phyloP scores from a whole-genome alignment of 1,140 invertebrate genomes.

The Melipona quadrifasciata region DNA sequence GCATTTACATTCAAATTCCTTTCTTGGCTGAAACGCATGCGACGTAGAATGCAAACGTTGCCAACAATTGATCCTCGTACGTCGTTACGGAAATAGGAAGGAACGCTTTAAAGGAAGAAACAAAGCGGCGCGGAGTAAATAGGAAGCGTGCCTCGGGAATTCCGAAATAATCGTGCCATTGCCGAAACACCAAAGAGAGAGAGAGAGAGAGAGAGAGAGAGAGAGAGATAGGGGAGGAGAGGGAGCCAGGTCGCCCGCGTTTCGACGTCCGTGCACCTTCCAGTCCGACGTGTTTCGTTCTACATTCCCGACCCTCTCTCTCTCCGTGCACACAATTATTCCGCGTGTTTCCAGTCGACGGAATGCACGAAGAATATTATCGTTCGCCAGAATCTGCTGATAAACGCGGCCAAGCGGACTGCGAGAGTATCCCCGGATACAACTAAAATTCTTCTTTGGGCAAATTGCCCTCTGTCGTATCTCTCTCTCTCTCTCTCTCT shows the following conservation, averaged over 20 bases:
- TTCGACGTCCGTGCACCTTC: conserved; percentile 2
- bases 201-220: neutral
- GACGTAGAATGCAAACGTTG: conserved; percentile 52
- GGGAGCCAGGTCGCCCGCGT: neutral
- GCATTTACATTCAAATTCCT: conserved; percentile 70
- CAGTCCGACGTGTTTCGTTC: conserved; percentile 4
- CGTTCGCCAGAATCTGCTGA: conserved; percentile 29
- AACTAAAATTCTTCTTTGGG: neutral
- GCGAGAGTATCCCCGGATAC: neutral
- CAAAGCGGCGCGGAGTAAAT: conserved; percentile 47
- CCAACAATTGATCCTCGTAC: conserved; percentile 61
- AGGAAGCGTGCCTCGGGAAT: conserved; percentile 50
- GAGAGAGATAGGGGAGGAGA: no score
- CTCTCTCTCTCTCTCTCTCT: no score
- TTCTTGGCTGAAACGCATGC: conserved; percentile 56
- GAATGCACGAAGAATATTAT: conserved; percentile 45
- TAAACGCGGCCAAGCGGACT: conserved; percentile 20
- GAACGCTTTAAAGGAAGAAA: conserved; percentile 52
- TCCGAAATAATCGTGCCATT: conserved; percentile 58
- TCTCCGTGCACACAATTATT: conserved; percentile 35
- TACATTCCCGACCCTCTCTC: conserved; percentile 20
- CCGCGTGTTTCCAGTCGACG: conserved; percentile 7
- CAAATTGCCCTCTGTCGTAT: neutral
- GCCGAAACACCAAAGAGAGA: conserved; percentile 24
- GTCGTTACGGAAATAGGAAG: conserved; percentile 60